These are phyloP conservation scores for Momotus momota DNA, from an alignment of 2,797 vertebrate genomes.

Conservation along the genomic window DNA sequence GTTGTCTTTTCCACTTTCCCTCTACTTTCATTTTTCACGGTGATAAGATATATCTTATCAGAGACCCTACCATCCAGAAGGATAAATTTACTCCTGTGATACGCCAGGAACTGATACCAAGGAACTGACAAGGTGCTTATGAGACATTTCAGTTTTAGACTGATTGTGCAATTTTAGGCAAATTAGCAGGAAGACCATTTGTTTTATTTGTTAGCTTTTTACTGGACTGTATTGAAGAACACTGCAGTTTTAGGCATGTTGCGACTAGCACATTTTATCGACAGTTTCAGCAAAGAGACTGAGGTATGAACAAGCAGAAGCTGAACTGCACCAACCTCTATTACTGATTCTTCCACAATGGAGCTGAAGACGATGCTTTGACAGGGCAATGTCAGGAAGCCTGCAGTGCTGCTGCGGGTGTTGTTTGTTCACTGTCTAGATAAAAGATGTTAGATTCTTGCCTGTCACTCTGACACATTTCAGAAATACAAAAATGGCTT, in stretches of 20 bases:
- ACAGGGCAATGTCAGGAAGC: neutral
- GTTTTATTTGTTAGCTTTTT: neutral
- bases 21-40: neutral
- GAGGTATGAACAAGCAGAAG: neutral
- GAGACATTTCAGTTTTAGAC: neutral
- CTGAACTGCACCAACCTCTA: neutral
- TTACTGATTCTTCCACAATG: neutral
- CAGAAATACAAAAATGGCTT: slow-evolving; percentile 1
- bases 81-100: neutral
- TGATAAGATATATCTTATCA: neutral
- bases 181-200: neutral
- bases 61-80: neutral
- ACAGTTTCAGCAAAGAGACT: neutral
- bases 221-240: neutral
- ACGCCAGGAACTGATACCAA: neutral
- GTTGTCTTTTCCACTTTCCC: neutral
- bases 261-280: neutral
- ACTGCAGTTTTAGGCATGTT: neutral
- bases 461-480: neutral
- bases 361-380: neutral
- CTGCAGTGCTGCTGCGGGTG: neutral
- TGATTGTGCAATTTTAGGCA: neutral
- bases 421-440: slow-evolving; percentile 13
- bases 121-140: neutral
- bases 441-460: neutral